Evolutionary conservation across 2,888 invertebrate genomes (phyloP).

Genomic region (Asteroscopus sphinx): DNA sequence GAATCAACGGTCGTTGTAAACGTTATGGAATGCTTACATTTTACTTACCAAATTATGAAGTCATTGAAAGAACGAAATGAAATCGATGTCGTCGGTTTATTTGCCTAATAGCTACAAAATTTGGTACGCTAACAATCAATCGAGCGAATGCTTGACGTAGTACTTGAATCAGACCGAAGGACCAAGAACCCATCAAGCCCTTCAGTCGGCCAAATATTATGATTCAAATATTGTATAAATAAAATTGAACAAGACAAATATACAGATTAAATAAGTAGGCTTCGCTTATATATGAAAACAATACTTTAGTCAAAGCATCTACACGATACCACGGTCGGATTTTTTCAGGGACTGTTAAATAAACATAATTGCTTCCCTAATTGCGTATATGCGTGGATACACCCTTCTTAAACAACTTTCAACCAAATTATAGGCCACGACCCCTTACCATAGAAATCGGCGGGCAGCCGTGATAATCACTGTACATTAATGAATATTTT

Average conservation of each 20-base stretch:
- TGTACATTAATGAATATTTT: slow-evolving; percentile 58
- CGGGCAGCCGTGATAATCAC: slow-evolving; percentile 41
- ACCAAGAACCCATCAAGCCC: neutral
- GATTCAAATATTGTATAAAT: neutral
- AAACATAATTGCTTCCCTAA: slow-evolving; percentile 31
- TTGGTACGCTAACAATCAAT: neutral
- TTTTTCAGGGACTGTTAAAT: slow-evolving; percentile 11
- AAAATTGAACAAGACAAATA: neutral
- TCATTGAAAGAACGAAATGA: too few relatives aligned
- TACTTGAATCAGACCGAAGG: neutral
- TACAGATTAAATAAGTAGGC: too few relatives aligned
- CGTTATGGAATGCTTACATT: too few relatives aligned
- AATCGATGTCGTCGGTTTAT: too few relatives aligned
- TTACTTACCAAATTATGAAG: too few relatives aligned
- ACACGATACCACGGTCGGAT: neutral
- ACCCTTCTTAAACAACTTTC: slow-evolving; percentile 31
- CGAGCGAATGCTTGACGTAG: neutral
- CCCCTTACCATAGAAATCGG: slow-evolving; percentile 31
- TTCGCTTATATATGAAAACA: too few relatives aligned
- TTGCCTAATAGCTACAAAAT: too few relatives aligned
- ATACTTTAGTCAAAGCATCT: neutral
- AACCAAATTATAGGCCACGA: slow-evolving; percentile 43
- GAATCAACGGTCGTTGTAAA: too few relatives aligned
- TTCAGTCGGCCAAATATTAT: neutral
- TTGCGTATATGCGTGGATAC: slow-evolving; percentile 41